Conservation (phyloP, 2,888 invertebrate genomes). For the Parnassius glacialis region DNA sequence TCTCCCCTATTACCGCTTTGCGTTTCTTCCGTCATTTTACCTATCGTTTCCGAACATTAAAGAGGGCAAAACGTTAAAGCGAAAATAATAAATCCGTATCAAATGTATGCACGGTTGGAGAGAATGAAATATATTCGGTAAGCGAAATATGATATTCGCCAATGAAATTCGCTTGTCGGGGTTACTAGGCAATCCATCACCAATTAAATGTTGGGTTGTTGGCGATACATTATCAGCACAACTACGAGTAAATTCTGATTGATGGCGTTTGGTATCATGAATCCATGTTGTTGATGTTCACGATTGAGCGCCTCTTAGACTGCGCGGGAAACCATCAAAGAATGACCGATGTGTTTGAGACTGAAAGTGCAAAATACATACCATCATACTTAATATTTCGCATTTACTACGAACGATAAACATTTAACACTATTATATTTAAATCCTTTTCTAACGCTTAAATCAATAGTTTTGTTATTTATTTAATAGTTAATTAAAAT, state of each 20-base stretch:
- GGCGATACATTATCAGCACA: slow-evolving; percentile 70
- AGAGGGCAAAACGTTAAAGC: slow-evolving; percentile 72
- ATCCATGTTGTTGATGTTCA: slow-evolving; percentile 50
- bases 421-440: too few species aligned
- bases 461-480: too few species aligned
- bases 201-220: slow-evolving; percentile 75
- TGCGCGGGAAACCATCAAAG: slow-evolving; percentile 54
- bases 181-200: slow-evolving; percentile 65
- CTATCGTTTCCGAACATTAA: slow-evolving; percentile 75
- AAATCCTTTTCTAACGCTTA: too few species aligned
- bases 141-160: slow-evolving; percentile 52
- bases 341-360: slow-evolving; percentile 54
- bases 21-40: slow-evolving; percentile 78
- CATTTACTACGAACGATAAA: too few species aligned
- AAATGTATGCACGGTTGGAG: slow-evolving; percentile 68
- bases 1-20: slow-evolving; percentile 78
- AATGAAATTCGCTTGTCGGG: slow-evolving; percentile 58
- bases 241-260: slow-evolving; percentile 68
- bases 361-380: background rate
- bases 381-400: too few species aligned
- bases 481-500: too few species aligned
- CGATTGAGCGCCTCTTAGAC: slow-evolving; percentile 51
- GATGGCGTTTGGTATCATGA: slow-evolving; percentile 62
- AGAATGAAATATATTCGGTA: slow-evolving; percentile 55
- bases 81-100: slow-evolving; percentile 79